Evolutionary conservation across 2,888 invertebrate species (phyloP).

Genomic region (Baccha elongata): DNA sequence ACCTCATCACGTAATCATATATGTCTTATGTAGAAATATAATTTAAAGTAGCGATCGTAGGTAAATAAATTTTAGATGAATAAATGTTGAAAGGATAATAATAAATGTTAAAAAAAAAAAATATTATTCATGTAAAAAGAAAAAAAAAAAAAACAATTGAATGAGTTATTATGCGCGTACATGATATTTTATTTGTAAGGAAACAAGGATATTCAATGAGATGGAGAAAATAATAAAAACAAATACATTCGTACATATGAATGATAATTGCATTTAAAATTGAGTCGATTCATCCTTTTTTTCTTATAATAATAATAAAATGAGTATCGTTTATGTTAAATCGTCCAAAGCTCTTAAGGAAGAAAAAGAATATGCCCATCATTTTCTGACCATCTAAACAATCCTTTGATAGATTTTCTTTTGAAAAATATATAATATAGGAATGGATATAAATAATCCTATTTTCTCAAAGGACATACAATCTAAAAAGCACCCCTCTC

Average conservation of each 20-base stretch:
- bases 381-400: neutral
- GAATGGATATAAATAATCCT: slow-evolving; percentile 29
- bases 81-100: slow-evolving; percentile 68
- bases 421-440: slow-evolving; percentile 26
- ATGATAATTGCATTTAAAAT: slow-evolving; percentile 62
- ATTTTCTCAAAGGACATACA: slow-evolving; percentile 26
- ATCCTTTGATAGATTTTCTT: slow-evolving; percentile 59
- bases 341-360: slow-evolving; percentile 18
- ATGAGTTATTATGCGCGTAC: slow-evolving; percentile 39
- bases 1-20: slow-evolving; percentile 36
- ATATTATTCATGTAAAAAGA: slow-evolving; percentile 52
- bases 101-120: slow-evolving; percentile 57
- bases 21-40: slow-evolving; percentile 22
- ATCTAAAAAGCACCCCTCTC: slow-evolving; percentile 1
- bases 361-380: slow-evolving; percentile 11
- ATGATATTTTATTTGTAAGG: slow-evolving; percentile 48
- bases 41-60: slow-evolving; percentile 44
- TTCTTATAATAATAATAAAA: neutral
- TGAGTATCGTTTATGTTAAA: slow-evolving; percentile 19
- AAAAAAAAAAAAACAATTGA: slow-evolving; percentile 18
- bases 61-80: slow-evolving; percentile 71
- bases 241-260: slow-evolving; percentile 44
- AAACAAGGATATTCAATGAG: slow-evolving; percentile 26
- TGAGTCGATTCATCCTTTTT: slow-evolving; percentile 33
- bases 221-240: slow-evolving; percentile 41